phyloP scores from a whole-genome alignment of 2,797 vertebrate species.

The Eulemur albifrons region DNA sequence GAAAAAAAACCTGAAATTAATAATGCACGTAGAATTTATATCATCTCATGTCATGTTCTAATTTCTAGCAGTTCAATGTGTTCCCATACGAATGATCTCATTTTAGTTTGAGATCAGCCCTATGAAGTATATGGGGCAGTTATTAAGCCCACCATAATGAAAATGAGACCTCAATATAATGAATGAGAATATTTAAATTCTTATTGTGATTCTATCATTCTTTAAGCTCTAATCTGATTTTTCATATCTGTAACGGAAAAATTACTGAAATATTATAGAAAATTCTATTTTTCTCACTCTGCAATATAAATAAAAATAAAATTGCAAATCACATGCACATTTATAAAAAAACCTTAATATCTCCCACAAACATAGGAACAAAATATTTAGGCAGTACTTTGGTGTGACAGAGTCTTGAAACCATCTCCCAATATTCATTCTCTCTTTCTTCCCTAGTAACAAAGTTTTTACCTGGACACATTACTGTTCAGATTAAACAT shows the following conservation, averaged over 20 bases:
- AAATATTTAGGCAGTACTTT: background rate
- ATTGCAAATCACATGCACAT: background rate
- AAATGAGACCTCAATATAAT: background rate
- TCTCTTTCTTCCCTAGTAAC: background rate
- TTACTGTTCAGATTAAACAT: background rate
- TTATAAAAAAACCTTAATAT: slow-evolving; percentile 38
- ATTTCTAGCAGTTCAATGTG: slow-evolving; percentile 11
- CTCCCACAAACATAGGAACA: background rate
- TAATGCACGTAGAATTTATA: background rate
- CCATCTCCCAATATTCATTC: background rate
- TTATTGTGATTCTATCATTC: background rate
- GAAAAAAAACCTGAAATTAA: slow-evolving; percentile 65
- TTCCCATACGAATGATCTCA: background rate
- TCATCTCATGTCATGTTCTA: background rate
- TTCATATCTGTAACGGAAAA: slow-evolving; percentile 24
- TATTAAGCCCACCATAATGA: background rate
- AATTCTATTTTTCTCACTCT: slow-evolving; percentile 10
- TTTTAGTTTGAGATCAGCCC: background rate
- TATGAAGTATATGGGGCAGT: background rate
- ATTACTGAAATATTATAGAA: background rate
- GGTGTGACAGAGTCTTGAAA: background rate
- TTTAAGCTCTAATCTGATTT: slow-evolving; percentile 24
- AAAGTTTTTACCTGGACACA: background rate
- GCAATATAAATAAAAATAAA: slow-evolving; percentile 45
- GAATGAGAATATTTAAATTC: slow-evolving; percentile 20